Percentiles rank a stretch among this genome's conserved stretches.
These are phyloP conservation scores for Syncerus caffer DNA, from an alignment of 2,797 vertebrate species.

Conservation along the genomic window DNA sequence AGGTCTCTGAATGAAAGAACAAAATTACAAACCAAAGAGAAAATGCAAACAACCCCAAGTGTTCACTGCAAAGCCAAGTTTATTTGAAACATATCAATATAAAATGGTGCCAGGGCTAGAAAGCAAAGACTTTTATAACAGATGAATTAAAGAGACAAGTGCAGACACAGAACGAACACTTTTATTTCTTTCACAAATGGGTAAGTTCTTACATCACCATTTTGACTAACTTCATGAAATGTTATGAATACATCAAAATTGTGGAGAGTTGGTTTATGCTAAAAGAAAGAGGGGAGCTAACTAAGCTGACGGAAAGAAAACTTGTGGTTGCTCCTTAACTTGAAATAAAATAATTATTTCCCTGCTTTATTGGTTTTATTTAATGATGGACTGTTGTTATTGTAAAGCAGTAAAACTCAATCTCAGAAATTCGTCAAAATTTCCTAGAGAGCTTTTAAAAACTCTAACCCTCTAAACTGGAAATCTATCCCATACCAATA, in stretches of 20 bases:
- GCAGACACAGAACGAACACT: not conserved
- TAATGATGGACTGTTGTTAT: not conserved
- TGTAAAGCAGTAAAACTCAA: not conserved
- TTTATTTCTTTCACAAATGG: not conserved
- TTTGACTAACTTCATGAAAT: not conserved
- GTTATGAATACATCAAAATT: not conserved
- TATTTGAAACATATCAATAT: not conserved
- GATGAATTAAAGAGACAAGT: not conserved
- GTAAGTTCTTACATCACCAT: not conserved
- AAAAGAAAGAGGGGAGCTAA: not conserved
- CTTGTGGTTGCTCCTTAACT: not conserved
- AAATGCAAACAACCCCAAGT: not conserved
- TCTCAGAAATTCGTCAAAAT: not conserved
- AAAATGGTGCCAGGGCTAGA: not conserved
- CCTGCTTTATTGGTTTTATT: not conserved
- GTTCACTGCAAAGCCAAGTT: not conserved
- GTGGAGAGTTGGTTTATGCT: not conserved
- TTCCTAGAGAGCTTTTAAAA: not conserved
- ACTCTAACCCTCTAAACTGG: not conserved
- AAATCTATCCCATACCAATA: not conserved
- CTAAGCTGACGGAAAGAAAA: not conserved
- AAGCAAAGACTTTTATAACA: not conserved
- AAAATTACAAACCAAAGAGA: not conserved
- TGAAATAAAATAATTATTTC: constrained; percentile 8
- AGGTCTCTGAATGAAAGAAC: not conserved